Evolutionary conservation across 2,113 vertebrate species (phyloP), one percentile per base, ranked within the genome.

Genomic region (Dipodomys spectabilis): DNA sequence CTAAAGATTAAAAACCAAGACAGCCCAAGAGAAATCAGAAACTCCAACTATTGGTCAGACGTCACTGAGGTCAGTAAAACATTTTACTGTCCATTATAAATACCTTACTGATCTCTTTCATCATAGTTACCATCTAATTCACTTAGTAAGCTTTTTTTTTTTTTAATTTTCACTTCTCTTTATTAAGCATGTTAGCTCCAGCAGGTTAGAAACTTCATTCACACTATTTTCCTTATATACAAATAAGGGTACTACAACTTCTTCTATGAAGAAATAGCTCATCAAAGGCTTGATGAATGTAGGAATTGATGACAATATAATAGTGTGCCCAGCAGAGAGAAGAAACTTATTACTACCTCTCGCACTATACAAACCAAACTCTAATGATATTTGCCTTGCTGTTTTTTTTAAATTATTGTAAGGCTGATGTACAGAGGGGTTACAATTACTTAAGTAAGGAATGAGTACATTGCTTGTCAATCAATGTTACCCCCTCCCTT

Each of bases 1-100:
- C 90, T 79, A 53, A 10, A 62, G 69, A 96, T 95, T 96, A 96
- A 94, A 95, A 96, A 94, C 82, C 83, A 90, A 94, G 49, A 94
- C 19, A 90, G 9, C 72, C 28, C 74, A 92, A 32, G 81, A 93
- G 62, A 95, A 96, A 95, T 97, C 45, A 96, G 44, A 91, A 95
- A 93, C 91, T 96, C 78, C 71, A 95, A 90, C 32, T 64, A 73
- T 23, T 84, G 81, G 80, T 86, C 62, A 86, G 19, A 95, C 92
- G 25, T 83, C 95, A 80, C 57, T 79, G 80, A 92, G 60, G 60
- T 74, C 49, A 96, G 2, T 71, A 28, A 93, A 94, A 79, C 89
- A 71, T 80, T 8, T 35, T 25, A 79, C 68, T 81, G 23, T 86
- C 28, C 32, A 85, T 79, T 89, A 93, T 39, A 93, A 19, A 12